Evolutionary conservation across 2,888 invertebrate species (phyloP).

Genomic region (Rhorus exstirpatorius): DNA sequence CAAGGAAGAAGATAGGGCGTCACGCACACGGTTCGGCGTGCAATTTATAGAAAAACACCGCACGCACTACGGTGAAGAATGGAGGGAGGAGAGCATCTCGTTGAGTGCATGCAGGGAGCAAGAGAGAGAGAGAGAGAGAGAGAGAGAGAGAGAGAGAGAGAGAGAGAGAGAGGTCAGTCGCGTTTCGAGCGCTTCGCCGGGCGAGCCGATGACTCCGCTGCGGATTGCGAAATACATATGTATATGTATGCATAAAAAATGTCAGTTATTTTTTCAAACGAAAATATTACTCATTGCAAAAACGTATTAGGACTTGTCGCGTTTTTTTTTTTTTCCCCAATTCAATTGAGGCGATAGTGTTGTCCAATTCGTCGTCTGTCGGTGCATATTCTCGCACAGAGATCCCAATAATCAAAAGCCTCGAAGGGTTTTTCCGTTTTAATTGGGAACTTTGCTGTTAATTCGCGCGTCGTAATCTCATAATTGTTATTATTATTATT

Average conservation of each 20-base stretch:
- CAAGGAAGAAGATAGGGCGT: constrained; percentile 16
- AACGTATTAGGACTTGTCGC: neutral
- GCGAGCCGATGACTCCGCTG: constrained; percentile 57
- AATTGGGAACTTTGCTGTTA: constrained; percentile 8
- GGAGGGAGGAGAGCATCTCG: neutral
- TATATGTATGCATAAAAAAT: neutral
- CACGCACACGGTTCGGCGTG: constrained; percentile 46
- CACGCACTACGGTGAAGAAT: neutral
- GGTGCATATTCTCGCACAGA: neutral
- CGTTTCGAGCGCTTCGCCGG: constrained; percentile 67
- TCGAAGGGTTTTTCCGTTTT: constrained; percentile 27
- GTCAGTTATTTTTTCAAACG: constrained; percentile 15
- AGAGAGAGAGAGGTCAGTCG: constrained; percentile 63
- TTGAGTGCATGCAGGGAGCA: constrained; percentile 6
- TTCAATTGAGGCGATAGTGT: neutral
- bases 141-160: no score
- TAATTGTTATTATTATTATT: constrained; percentile 5
- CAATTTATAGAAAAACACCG: neutral
- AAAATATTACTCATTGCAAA: neutral
- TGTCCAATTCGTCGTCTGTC: neutral
- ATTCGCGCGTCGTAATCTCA: constrained; percentile 19
- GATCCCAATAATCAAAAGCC: no score
- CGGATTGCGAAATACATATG: constrained; percentile 23
- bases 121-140: constrained; percentile 44
- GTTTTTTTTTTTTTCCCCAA: neutral